Percentiles rank a stretch among this genome's conserved stretches.
Conservation (phyloP, 2,113 vertebrate species). For the Strigops habroptila region DNA sequence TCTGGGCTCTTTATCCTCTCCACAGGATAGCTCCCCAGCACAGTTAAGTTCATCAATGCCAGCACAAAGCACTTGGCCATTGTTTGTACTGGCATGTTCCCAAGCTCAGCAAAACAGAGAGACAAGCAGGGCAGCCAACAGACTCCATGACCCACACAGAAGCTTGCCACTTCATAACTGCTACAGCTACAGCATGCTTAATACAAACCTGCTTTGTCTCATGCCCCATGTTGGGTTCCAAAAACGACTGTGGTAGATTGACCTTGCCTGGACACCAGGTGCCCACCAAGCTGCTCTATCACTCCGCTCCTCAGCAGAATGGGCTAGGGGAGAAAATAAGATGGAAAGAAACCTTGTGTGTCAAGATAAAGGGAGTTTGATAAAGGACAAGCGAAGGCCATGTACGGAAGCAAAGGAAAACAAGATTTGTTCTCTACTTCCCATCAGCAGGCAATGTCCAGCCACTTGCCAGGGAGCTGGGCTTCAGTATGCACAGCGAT, state of each 20-base stretch:
- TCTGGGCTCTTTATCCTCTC: not conserved
- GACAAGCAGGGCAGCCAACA: not conserved
- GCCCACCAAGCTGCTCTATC: not conserved
- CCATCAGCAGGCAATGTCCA: not conserved
- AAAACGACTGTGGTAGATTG: not conserved
- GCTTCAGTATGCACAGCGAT: accelerated
- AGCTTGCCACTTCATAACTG: not conserved
- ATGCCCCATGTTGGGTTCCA: accelerated
- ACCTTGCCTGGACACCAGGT: not conserved
- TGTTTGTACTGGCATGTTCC: not conserved
- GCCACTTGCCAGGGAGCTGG: not conserved
- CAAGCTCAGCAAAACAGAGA: not conserved
- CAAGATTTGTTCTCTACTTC: not conserved
- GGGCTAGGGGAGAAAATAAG: not conserved
- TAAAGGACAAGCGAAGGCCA: not conserved
- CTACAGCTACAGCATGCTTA: not conserved
- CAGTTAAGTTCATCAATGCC: not conserved
- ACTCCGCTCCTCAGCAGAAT: not conserved
- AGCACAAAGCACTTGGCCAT: not conserved
- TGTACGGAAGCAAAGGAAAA: not conserved
- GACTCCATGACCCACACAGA: not conserved
- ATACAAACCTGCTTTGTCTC: not conserved
- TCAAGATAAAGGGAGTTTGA: not conserved
- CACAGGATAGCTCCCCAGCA: not conserved
- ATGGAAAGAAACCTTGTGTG: not conserved